Evolutionary conservation across 2,797 vertebrate species (phyloP).

Genomic region (Pipistrellus nathusii): DNA sequence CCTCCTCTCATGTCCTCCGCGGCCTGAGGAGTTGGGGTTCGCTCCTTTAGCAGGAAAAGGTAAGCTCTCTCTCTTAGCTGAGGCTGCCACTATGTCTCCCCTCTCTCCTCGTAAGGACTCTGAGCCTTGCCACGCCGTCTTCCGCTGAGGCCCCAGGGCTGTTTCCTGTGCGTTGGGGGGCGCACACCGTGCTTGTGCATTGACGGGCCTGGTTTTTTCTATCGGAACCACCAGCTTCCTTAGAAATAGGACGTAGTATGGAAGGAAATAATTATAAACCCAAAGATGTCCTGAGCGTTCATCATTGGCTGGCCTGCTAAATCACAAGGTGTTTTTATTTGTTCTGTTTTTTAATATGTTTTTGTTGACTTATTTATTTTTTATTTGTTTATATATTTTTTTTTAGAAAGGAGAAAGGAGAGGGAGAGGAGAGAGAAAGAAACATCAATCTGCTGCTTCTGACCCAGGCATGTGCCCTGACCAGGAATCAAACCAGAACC

Average conservation of each 20-base stretch:
- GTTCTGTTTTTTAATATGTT: too few species aligned
- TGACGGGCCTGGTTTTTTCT: not conserved
- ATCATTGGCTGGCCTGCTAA: slow-evolving; percentile 8
- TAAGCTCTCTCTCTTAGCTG: not conserved
- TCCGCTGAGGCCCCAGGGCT: too few species aligned
- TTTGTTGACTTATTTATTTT: too few species aligned
- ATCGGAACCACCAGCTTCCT: slow-evolving; percentile 16
- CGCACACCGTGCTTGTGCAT: not conserved
- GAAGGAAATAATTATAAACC: slow-evolving; percentile 57
- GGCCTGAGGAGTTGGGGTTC: not conserved
- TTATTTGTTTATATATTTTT: too few species aligned
- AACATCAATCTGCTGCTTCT: too few species aligned
- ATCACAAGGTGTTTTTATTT: not conserved
- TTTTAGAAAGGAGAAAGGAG: too few species aligned
- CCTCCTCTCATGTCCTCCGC: too few species aligned
- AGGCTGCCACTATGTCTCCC: rapidly evolving
- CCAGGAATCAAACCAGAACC: too few species aligned
- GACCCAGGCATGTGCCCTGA: too few species aligned
- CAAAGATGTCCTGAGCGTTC: not conserved
- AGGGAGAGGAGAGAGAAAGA: too few species aligned
- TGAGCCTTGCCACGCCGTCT: not conserved
- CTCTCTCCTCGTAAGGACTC: not conserved
- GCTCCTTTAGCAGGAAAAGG: not conserved
- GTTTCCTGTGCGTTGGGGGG: not conserved
- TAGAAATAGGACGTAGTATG: slow-evolving; percentile 47